Base-by-base conservation (phyloP, 2,888 invertebrate genomes). In the Plutella xylostella region DNA sequence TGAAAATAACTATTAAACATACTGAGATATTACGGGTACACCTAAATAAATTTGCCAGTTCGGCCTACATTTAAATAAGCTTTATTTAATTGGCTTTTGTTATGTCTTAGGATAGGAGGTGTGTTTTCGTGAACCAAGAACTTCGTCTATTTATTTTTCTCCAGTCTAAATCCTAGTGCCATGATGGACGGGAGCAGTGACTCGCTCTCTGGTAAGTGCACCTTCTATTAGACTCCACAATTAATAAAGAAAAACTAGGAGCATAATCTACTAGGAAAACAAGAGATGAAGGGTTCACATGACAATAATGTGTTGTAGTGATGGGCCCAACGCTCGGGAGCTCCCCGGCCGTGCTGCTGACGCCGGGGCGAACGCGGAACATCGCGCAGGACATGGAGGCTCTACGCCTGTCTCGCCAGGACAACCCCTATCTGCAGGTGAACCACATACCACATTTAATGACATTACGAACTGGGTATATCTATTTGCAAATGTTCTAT, bases 371-470 rank as follows among this genome's bases (percentile, higher is more conserved):
- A 52, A 89, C 90, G 50, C 85, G 92, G 55, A 91, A 92, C 72
- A 91, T 92, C 60, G 92, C 92, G 60, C 91, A 92, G 72, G 93
- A 93, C 63, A 93, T 93, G 92, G 92, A 93, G 68, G 91, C 92
- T 19, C 78, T 93, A 35, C 86, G 92, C 58, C 85, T 92, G 38
- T 93, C 93, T 7, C 85, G 93, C 49, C 92, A 93, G 72, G 93
- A 94, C 71, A 93, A 94, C 76, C 93, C 93, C 2, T 93, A 92
- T 65, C 78, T 93, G 49, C 91, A 92, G 87, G 92, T 91, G 66
- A 46, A 47, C 48, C 33, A 42, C 38, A 31, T 28, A 28, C n/a
- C n/a, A n/a, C n/a, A n/a, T n/a, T n/a, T n/a, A n/a, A n/a, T n/a
- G n/a, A n/a, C n/a, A n/a, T n/a, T n/a, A n/a, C n/a, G n/a, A n/a